Evolutionary conservation across 2,113 vertebrate genomes (phyloP).

Genomic region (Cynocephalus volans): DNA sequence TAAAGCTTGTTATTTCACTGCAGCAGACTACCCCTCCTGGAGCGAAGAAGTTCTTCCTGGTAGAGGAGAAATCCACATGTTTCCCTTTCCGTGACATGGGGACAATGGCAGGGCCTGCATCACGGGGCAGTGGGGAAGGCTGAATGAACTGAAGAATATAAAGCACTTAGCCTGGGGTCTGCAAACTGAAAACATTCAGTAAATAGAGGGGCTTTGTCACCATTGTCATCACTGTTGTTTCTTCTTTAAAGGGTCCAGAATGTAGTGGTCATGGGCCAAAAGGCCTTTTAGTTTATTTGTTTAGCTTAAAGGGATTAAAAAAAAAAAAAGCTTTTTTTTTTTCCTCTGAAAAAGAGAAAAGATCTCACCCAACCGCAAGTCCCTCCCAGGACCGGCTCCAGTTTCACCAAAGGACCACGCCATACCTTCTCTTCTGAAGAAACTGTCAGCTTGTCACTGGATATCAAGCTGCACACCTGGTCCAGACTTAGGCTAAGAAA

Average conservation of each 20-base stretch:
- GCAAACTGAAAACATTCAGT: neutral
- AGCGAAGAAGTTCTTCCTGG: constrained; percentile 46
- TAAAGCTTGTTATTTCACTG: neutral
- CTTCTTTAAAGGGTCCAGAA: constrained; percentile 27
- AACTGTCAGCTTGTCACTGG: constrained; percentile 98
- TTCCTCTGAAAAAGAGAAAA: neutral
- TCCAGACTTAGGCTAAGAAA: constrained; percentile 96
- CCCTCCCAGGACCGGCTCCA: neutral
- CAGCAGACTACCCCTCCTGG: neutral
- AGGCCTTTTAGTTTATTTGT: neutral
- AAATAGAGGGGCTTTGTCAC: neutral
- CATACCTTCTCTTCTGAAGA: constrained; percentile 98
- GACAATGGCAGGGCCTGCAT: neutral
- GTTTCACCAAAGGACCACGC: neutral
- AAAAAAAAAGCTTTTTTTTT: neutral
- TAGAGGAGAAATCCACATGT: neutral
- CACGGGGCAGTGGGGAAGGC: neutral
- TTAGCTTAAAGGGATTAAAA: neutral
- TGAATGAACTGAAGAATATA: neutral
- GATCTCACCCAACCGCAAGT: neutral
- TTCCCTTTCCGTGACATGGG: neutral
- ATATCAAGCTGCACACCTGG: constrained; percentile 98
- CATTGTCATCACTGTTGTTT: neutral
- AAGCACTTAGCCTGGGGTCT: neutral
- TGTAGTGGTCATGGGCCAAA: neutral